Evolutionary conservation across 2,113 vertebrate species (phyloP).

Genomic region (Hippocampus guttulatus): DNA sequence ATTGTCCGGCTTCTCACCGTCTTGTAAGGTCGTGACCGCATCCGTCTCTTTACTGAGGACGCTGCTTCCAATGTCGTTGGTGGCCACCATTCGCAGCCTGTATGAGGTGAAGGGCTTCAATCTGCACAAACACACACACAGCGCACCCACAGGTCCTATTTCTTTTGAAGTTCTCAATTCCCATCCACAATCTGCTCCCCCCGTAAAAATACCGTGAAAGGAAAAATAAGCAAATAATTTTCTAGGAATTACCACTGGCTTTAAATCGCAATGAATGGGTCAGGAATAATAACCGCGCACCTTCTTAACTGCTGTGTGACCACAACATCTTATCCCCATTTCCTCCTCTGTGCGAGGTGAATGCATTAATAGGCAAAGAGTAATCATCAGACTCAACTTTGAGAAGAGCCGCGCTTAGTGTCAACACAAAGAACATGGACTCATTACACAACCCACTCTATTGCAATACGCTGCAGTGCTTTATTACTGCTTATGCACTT

Average conservation of each 20-base stretch:
- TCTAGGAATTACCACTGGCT: not conserved
- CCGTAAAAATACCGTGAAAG: not conserved
- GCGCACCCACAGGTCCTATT: not conserved
- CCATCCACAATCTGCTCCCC: not conserved
- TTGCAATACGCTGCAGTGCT: not conserved
- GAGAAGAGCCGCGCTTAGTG: slow-evolving; percentile 19
- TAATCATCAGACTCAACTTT: slow-evolving; percentile 29
- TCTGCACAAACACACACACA: slow-evolving; percentile 59
- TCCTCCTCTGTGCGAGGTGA: slow-evolving; percentile 45
- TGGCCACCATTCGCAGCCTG: slow-evolving; percentile 90
- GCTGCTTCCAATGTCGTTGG: slow-evolving; percentile 93
- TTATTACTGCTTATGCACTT: slow-evolving; percentile 19
- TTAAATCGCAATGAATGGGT: slow-evolving; percentile 3
- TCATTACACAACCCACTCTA: not conserved
- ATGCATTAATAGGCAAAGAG: slow-evolving; percentile 33
- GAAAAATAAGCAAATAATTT: not conserved
- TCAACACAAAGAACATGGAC: slow-evolving; percentile 17
- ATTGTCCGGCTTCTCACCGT: slow-evolving; percentile 78
- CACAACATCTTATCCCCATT: slow-evolving; percentile 33
- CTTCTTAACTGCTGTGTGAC: slow-evolving; percentile 17
- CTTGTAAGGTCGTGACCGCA: slow-evolving; percentile 87
- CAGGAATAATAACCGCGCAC: slow-evolving; percentile 31
- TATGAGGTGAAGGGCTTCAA: slow-evolving; percentile 92
- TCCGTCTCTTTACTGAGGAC: slow-evolving; percentile 84
- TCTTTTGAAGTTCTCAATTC: not conserved